Conservation (phyloP, 2,888 invertebrate genomes). For the Lasioglossum leucozonium region DNA sequence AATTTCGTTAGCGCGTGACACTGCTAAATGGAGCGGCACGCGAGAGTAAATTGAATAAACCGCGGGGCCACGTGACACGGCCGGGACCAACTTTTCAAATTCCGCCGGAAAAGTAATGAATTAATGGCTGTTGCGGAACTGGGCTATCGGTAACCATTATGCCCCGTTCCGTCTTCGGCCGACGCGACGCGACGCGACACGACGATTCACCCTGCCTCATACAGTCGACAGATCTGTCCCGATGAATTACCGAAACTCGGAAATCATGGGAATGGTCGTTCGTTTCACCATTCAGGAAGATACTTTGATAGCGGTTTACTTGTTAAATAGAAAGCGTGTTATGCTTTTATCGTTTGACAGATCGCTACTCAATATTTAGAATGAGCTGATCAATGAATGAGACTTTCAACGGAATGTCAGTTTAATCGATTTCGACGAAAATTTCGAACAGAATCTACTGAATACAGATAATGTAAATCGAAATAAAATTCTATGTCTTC, state of each 20-base stretch:
- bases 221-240: background rate
- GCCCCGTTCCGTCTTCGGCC: background rate
- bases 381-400: too few relatives aligned
- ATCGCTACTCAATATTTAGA: too few relatives aligned
- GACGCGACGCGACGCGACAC: too few relatives aligned
- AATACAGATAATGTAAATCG: too few relatives aligned
- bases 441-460: too few relatives aligned
- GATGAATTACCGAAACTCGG: background rate
- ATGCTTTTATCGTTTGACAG: too few relatives aligned
- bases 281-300: background rate
- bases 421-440: too few relatives aligned
- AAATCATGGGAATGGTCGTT: background rate
- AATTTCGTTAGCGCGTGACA: slow-evolving; percentile 37
- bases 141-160: slow-evolving; percentile 10
- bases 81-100: slow-evolving; percentile 24
- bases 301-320: too few relatives aligned
- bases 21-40: slow-evolving; percentile 12
- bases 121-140: background rate
- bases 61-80: background rate
- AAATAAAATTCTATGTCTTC: too few relatives aligned
- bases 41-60: slow-evolving; percentile 23
- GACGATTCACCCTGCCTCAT: background rate
- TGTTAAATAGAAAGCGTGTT: too few relatives aligned
- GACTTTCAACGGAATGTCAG: too few relatives aligned
- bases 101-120: slow-evolving; percentile 10